phyloP scores from a whole-genome alignment of 2,888 invertebrate species.

The Brachyopa scutellaris region DNA sequence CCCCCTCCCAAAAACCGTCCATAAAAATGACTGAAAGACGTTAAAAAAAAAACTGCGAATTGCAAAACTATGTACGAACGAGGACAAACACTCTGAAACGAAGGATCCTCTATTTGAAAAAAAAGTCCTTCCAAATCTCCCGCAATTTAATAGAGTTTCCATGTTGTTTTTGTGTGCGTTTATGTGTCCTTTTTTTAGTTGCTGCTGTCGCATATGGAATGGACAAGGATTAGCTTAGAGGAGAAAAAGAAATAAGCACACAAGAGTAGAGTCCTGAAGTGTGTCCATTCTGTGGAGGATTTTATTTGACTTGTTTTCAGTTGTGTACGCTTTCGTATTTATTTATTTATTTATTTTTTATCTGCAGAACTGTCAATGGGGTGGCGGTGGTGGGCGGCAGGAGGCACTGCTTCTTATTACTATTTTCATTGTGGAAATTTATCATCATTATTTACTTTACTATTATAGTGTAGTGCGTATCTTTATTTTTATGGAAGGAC shows the following conservation, averaged over 20 bases:
- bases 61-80: conserved; percentile 21
- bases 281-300: conserved; percentile 53
- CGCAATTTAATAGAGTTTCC: conserved; percentile 57
- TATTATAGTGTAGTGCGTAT: conserved; percentile 55
- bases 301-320: conserved; percentile 62
- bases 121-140: conserved; percentile 49
- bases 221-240: conserved; percentile 29
- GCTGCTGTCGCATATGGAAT: conserved; percentile 16
- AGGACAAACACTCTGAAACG: conserved; percentile 6
- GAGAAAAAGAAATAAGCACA: not conserved
- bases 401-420: conserved; percentile 3
- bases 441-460: conserved; percentile 62
- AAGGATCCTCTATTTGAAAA: conserved; percentile 49
- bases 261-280: conserved; percentile 31
- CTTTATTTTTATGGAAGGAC: conserved; percentile 25
- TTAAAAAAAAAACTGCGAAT: not conserved
- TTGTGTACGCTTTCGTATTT: conserved; percentile 40
- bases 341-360: conserved; percentile 40
- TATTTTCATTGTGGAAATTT: conserved; percentile 41
- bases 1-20: not conserved
- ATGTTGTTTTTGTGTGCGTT: too few relatives aligned
- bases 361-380: conserved; percentile 26
- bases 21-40: conserved; percentile 4
- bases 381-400: too few relatives aligned
- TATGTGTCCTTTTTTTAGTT: conserved; percentile 28